Evolutionary conservation across 2,113 vertebrate genomes (phyloP), one percentile per base, ranked within the genome.

Genomic region (Paracanthobrama guichenoti): DNA sequence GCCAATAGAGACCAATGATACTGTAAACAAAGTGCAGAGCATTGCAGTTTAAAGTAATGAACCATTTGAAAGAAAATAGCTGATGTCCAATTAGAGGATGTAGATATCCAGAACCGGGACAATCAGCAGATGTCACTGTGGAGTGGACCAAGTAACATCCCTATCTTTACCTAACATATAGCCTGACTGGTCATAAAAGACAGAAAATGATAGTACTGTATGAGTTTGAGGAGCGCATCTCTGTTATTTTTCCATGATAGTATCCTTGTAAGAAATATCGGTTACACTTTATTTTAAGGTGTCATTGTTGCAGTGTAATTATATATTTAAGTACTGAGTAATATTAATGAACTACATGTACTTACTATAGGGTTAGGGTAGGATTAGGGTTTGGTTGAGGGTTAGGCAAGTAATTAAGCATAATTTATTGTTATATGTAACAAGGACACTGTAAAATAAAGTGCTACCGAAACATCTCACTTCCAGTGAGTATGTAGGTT

Each of bases 121-220:
- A 86, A 92, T 92, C 94, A 93, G 93, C 92, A 95, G 94, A 93
- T 94, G 94, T 95, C 94, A 94, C 90, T 94, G 55, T 93, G 88
- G 93, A 85, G 50, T 93, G 88, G 93, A 85, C 79, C 66, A 82
- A 72, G 20, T 91, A 92, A 86, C 39, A 46, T 24, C 39, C 7
- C 55, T 57, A 44, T 42, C 6, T 62, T 18, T 26, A 79, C 13
- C 35, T 26, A 39, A 24, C 22, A 53, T 31, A 76, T 35, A 57
- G 22, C 4, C 28, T 10, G 31, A 35, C 48, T 76, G 50, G 66
- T 72, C 22, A 24, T 7, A 35, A 73, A 42, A 2, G 22, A 46
- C 2, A 13, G 6, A n/a, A 4, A 22, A 2, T 22, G n/a, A n/a
- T 6, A 6, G 20, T 69, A 39, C 3, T 71, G 35, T 44, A 42